A percentile compares a stretch with the other conserved stretches of the same genome.
phyloP scores from a whole-genome alignment of 2,888 invertebrate genomes.

The Camptogramma bilineatum region DNA sequence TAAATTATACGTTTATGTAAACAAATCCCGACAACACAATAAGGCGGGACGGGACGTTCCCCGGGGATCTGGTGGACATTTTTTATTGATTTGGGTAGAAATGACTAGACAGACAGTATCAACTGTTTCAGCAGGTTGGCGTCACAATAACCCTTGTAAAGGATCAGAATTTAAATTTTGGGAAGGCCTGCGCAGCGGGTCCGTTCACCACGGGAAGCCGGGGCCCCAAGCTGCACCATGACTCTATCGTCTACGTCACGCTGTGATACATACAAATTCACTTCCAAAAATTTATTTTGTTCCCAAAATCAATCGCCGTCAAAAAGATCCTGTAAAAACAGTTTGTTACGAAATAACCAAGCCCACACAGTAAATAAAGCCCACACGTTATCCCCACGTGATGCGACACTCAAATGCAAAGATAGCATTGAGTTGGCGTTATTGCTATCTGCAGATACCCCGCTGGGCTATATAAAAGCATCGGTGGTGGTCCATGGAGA shows the following conservation, averaged over 20 bases:
- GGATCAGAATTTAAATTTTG: conserved; percentile 75
- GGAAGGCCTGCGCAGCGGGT: conserved; percentile 63
- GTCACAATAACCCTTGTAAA: conserved; percentile 62
- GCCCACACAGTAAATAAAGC: conserved; percentile 62
- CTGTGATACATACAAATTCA: conserved; percentile 82
- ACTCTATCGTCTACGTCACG: conserved; percentile 75
- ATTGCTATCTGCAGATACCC: conserved; percentile 46
- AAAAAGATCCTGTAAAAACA: conserved; percentile 49
- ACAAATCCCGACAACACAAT: conserved; percentile 58
- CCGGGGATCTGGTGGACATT: conserved; percentile 59
- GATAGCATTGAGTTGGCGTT: conserved; percentile 46
- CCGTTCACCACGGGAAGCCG: conserved; percentile 67
- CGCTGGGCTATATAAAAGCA: conserved; percentile 47
- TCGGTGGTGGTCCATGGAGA: conserved; percentile 49
- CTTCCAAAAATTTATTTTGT: conserved; percentile 70
- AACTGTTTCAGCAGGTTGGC: conserved; percentile 53
- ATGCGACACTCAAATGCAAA: conserved; percentile 49
- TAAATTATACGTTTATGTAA: conserved; percentile 54
- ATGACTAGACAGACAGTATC: conserved; percentile 61
- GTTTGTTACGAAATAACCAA: conserved; percentile 60
- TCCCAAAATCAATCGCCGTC: conserved; percentile 74
- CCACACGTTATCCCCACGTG: conserved; percentile 47
- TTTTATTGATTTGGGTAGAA: conserved; percentile 63
- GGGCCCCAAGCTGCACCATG: conserved; percentile 61
- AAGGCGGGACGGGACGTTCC: conserved; percentile 46